Evolutionary conservation across 2,797 vertebrate species (phyloP).

Genomic region (Gadopsis bispinosus): DNA sequence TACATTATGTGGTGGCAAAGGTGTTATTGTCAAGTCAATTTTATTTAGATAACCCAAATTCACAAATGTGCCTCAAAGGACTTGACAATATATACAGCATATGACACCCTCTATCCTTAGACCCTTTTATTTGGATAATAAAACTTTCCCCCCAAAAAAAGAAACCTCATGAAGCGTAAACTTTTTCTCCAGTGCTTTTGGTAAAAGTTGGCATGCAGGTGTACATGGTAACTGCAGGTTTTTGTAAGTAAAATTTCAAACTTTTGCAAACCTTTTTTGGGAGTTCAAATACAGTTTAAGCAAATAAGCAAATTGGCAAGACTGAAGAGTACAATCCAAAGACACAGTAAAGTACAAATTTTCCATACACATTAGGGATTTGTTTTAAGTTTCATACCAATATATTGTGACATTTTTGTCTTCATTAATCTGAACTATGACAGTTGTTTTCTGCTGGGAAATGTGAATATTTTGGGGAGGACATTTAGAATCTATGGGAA

Average conservation of each 20-base stretch:
- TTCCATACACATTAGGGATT: neutral
- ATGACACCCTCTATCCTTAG: neutral
- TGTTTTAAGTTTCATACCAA: slow-evolving; percentile 11
- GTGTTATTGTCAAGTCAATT: neutral
- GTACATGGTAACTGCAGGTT: neutral
- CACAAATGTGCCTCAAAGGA: neutral
- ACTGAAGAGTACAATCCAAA: neutral
- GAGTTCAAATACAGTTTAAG: neutral
- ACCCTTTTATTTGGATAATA: neutral
- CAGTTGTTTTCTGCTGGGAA: neutral
- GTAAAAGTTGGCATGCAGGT: neutral
- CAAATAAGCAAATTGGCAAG: too few species aligned
- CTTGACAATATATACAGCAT: too few species aligned
- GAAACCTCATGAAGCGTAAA: neutral
- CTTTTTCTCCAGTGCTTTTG: neutral
- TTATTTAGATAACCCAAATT: slow-evolving; percentile 1
- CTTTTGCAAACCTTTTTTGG: neutral
- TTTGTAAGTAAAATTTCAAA: neutral
- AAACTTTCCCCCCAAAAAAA: neutral
- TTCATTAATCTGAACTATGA: slow-evolving; percentile 1
- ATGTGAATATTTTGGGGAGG: slow-evolving; percentile 8
- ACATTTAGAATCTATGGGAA: slow-evolving; percentile 18
- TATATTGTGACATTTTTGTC: slow-evolving; percentile 6
- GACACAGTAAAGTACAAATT: neutral
- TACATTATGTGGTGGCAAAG: neutral